Base-by-base conservation (phyloP, 2,888 invertebrate genomes). In the Lucinisca nassula region DNA sequence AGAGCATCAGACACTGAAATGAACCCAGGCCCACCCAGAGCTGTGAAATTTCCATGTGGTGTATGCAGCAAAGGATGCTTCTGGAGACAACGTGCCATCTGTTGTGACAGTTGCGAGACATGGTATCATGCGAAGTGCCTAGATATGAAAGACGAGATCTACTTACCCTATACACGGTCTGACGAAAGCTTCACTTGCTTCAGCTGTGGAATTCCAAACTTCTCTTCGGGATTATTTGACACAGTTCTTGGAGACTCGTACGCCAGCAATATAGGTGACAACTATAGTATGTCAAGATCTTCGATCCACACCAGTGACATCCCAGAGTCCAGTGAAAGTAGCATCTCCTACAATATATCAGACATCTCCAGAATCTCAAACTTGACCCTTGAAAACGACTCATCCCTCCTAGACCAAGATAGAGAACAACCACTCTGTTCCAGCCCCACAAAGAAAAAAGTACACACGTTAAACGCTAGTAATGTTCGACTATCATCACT, bases 91-190 rank as follows among this genome's bases (percentile, higher is more conserved):
- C 38, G 72, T 35, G 72, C 72, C 32, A 72, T 79, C 21, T 79
- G 79, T 35, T 79, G 79, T 35, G 72, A 79, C 51, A 72, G 72
- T 3, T 79, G 51, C 49, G 79, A 79, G 37, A 79, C 72, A 17
- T 79, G 79, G 79, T 79, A 72, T 35, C 79, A 79, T 49, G 70
- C 79, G 8, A 72, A 51, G 3, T 79, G 79, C 32, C 30, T 79
- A 12, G 21, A 67, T n/a, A 61, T 79, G 67, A 79, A 27, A 17
- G 45, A 79, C n/a, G 79, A 61, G n/a, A 49, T 79, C 14, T 79
- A 37, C 45, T 12, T 67, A 3, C 67, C 70, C 14, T 40, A 79
- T 17, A 30, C 45, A 6, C 21, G 67, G 10, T 35, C 76, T 45
- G 35, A 45, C n/a, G 35, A 72, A 38, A 38, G 17, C 35, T 38